These are phyloP conservation scores for Petrosia ficiformis DNA, from an alignment of 37 sponge, comb jelly and placozoan species.

Conservation along the genomic window DNA sequence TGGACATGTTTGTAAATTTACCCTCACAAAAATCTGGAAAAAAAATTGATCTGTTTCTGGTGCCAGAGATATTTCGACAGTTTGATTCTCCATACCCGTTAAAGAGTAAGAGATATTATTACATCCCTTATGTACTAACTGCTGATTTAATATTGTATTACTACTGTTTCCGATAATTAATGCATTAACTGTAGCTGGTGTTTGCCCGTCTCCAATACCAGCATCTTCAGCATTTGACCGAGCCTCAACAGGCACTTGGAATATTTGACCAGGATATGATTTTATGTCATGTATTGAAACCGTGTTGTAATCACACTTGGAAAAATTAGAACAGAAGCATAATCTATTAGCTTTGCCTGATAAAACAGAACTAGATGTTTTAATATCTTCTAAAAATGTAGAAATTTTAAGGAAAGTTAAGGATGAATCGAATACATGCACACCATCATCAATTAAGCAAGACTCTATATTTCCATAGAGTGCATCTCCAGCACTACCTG, in stretches of 20 bases:
- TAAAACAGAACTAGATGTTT: neutral
- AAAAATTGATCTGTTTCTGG: neutral
- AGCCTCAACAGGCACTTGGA: neutral
- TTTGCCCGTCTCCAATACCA: neutral
- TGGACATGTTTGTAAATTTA: neutral
- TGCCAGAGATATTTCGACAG: neutral
- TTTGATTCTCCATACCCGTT: neutral
- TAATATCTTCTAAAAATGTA: neutral
- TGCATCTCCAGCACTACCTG: neutral
- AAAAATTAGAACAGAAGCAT: neutral
- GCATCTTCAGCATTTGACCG: too few species aligned
- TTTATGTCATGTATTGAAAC: neutral
- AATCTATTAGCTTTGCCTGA: neutral
- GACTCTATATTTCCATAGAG: neutral
- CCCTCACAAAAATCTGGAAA: neutral
- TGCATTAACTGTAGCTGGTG: neutral
- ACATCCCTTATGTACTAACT: neutral
- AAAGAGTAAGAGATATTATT: neutral
- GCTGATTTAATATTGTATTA: neutral
- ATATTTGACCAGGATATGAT: neutral
- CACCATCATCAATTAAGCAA: neutral
- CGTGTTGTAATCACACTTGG: neutral
- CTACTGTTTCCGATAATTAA: neutral
- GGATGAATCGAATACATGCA: neutral
- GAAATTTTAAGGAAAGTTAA: neutral